Base-by-base conservation (phyloP, 2,888 invertebrate genomes). In the Himalopsyche japonica region DNA sequence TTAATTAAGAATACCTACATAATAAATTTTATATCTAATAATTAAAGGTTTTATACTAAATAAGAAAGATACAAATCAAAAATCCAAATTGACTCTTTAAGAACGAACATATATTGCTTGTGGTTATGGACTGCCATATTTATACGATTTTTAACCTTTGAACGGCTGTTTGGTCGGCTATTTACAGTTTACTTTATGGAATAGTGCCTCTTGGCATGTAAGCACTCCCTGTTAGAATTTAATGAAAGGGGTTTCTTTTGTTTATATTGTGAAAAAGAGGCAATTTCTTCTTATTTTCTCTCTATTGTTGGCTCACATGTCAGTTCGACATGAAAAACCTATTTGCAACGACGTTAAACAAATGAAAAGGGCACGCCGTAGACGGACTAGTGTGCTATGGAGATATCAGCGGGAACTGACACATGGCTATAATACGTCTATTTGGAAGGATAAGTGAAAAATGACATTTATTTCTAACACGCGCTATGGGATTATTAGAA, bases 281-380 rank as follows among this genome's bases (percentile, higher is more conserved):
- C 24, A 70, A 30, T 64, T 70, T 70, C 70, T 70, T 70, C 70
- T 24, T 70, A 70, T 70, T 70, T 70, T 70, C 70, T 30, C 70
- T 70, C 70, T 70, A 70, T 27, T 70, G 70, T 70, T 70, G 70
- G 70, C 70, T 70, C 70, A 70, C 70, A 70, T 70, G 70, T 70
- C 70, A 70, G 70, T 70, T 70, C 70, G 70, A 70, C 70, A 70
- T 70, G 70, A 70, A 70, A 70, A 70, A 70, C 70, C 70, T 70
- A 70, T 70, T 70, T 70, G 70, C 70, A 70, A 70, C 70, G 70
- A 70, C 70, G 70, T 70, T 70, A 70, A 70, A 70, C 70, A 70
- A 70, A 70, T 70, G 70, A 70, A 70, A 70, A 30, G 30, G 70
- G 70, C 70, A 30, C 27, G 30, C 70, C 70, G 24, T 70, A 70